phyloP scores from a whole-genome alignment of 2,888 invertebrate genomes.

The Cantharis rustica region DNA sequence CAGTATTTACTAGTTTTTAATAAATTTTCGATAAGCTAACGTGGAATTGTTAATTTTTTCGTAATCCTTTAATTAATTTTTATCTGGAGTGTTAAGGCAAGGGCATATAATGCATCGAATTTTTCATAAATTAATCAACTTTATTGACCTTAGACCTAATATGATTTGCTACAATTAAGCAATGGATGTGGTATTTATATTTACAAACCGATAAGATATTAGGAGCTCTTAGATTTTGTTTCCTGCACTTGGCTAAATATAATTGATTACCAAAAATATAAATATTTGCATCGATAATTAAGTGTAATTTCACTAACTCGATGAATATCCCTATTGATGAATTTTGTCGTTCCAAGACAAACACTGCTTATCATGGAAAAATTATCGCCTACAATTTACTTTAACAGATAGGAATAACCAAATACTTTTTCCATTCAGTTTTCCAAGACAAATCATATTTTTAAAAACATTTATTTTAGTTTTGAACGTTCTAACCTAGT shows the following conservation, averaged over 20 bases:
- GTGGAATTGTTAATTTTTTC: not conserved
- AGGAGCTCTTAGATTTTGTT: not conserved
- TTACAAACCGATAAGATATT: slow-evolving; percentile 6
- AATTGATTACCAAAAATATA: not conserved
- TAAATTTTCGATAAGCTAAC: not conserved
- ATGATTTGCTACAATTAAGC: slow-evolving; percentile 10
- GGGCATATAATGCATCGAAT: slow-evolving; percentile 5
- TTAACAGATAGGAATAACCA: too few species aligned
- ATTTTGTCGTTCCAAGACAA: too few species aligned
- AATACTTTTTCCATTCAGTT: too few species aligned
- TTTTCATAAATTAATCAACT: slow-evolving; percentile 12
- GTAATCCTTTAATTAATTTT: not conserved
- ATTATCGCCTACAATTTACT: too few species aligned
- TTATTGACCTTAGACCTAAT: slow-evolving; percentile 13
- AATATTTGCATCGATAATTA: not conserved
- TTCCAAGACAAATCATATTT: too few species aligned
- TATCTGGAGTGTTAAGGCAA: not conserved
- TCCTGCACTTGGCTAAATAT: not conserved
- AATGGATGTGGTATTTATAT: slow-evolving; percentile 11
- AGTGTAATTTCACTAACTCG: not conserved
- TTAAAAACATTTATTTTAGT: too few species aligned
- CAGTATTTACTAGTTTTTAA: not conserved
- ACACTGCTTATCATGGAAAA: too few species aligned
- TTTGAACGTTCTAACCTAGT: too few species aligned
- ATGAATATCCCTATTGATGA: not conserved